Evolutionary conservation across 1,140 invertebrate species (phyloP).

Genomic region (Coelopa frigida): DNA sequence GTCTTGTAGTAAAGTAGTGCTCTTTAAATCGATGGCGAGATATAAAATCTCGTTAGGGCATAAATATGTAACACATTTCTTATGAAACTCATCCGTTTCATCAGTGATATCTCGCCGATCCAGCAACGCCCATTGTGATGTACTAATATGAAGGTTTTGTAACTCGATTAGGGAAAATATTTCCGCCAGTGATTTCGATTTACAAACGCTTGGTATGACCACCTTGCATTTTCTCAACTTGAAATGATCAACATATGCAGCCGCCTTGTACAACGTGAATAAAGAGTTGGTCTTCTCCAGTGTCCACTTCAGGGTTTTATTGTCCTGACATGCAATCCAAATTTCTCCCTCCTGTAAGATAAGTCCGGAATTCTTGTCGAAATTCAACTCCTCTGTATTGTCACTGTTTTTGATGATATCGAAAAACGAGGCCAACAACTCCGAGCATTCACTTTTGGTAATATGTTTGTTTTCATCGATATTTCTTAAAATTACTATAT

Average conservation of each 20-base stretch:
- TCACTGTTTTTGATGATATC: conserved; percentile 1
- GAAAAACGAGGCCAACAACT: conserved; percentile 6
- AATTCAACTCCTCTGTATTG: neutral
- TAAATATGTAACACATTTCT: neutral
- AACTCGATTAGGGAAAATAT: conserved; percentile 4
- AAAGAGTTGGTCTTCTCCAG: neutral
- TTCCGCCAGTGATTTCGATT: neutral
- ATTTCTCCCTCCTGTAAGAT: neutral
- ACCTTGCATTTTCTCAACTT: neutral
- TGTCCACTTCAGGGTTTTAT: neutral
- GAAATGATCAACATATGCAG: neutral
- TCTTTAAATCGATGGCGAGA: neutral
- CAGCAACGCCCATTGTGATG: neutral
- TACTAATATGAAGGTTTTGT: conserved; percentile 2
- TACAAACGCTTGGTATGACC: neutral
- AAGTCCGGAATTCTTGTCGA: neutral
- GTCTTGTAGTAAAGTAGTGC: neutral
- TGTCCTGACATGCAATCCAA: conserved; percentile 6
- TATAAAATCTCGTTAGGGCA: conserved; percentile 1
- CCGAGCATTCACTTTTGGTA: neutral
- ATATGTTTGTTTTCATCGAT: neutral
- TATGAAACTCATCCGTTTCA: neutral
- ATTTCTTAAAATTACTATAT: neutral
- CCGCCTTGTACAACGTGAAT: neutral
- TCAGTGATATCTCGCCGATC: neutral